phyloP scores from a whole-genome alignment of 2,888 invertebrate species.

The Hemaris fuciformis region DNA sequence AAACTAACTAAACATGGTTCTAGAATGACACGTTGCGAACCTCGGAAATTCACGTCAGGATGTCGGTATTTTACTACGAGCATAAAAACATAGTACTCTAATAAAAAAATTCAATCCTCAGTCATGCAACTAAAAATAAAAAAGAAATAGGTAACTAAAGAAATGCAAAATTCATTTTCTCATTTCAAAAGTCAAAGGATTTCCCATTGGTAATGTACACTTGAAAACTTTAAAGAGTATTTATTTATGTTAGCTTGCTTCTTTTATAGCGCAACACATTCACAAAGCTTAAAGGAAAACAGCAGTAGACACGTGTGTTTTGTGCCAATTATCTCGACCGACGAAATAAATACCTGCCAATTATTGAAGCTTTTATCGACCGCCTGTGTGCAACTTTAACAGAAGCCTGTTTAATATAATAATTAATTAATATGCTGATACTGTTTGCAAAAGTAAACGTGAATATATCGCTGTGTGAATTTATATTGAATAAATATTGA shows the following conservation, averaged over 20 bases:
- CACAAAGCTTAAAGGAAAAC: background rate
- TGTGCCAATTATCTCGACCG: background rate
- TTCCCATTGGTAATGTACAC: background rate
- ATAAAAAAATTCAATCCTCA: background rate
- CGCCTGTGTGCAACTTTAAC: background rate
- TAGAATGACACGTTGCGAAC: too few relatives aligned
- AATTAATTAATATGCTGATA: background rate
- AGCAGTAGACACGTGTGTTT: background rate
- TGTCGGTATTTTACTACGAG: too few relatives aligned
- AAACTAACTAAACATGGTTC: too few relatives aligned
- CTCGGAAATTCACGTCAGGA: too few relatives aligned
- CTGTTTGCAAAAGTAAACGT: background rate
- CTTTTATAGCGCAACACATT: background rate
- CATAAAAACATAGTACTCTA: too few relatives aligned
- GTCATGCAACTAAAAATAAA: background rate
- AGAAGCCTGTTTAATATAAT: background rate
- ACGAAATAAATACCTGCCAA: background rate
- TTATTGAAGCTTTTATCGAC: background rate
- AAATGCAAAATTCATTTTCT: background rate
- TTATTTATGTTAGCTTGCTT: background rate
- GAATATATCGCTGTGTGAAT: background rate
- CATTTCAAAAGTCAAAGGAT: constrained; percentile 20
- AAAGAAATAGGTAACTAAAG: background rate
- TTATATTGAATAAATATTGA: background rate
- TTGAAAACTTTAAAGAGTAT: background rate